phyloP scores from a whole-genome alignment of 2,797 vertebrate species.

The Prunella strophiata region DNA sequence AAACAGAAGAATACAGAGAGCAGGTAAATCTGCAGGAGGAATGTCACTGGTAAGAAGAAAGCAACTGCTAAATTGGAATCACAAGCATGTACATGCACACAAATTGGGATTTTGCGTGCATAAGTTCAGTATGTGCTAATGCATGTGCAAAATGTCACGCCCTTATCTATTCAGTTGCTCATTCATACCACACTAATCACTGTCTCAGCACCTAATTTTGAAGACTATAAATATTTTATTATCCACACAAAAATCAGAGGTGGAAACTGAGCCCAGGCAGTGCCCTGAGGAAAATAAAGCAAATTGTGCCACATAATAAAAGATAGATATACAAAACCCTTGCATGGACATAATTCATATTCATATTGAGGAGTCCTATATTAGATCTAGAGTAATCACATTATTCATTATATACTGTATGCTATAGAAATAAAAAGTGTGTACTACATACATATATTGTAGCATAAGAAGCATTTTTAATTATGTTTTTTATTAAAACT shows the following conservation, averaged over 20 bases:
- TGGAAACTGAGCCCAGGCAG: constrained; percentile 62
- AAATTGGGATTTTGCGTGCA: constrained; percentile 10
- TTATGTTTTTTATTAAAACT: constrained; percentile 58
- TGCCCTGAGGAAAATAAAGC: constrained; percentile 60
- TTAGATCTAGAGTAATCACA: constrained; percentile 34
- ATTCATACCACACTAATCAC: constrained; percentile 50
- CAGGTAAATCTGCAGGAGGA: not conserved
- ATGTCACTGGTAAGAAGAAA: not conserved
- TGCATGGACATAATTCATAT: constrained; percentile 56
- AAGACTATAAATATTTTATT: constrained; percentile 68
- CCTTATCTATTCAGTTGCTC: constrained; percentile 49
- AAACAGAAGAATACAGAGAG: not conserved
- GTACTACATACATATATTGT: not conserved
- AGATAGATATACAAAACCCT: constrained; percentile 47
- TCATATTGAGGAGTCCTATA: constrained; percentile 29
- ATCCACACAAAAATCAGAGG: constrained; percentile 69
- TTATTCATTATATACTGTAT: constrained; percentile 25
- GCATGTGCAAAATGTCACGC: constrained; percentile 50
- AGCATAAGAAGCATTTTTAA: constrained; percentile 39
- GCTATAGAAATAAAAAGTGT: constrained; percentile 1
- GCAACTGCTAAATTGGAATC: not conserved
- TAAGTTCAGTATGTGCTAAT: constrained; percentile 23
- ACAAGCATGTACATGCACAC: not conserved
- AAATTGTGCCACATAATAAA: constrained; percentile 57
- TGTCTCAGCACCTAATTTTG: constrained; percentile 51